Evolutionary conservation across 2,888 invertebrate species (phyloP).

Genomic region (Dasysyrphus tricinctus): DNA sequence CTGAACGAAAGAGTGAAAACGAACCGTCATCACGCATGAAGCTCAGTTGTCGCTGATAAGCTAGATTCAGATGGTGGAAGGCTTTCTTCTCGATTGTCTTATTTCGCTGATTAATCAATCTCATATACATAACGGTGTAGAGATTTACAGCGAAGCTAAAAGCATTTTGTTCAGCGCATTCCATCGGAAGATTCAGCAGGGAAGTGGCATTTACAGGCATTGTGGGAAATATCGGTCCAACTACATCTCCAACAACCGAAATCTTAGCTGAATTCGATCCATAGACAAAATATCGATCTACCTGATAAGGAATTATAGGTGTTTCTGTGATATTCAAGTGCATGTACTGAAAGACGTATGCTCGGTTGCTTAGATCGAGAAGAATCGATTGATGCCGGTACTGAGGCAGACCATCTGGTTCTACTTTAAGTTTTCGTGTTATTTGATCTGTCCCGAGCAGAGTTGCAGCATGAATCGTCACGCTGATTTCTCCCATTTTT

Average conservation of each 20-base stretch:
- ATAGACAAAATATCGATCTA: constrained; percentile 93
- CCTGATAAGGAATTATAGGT: constrained; percentile 93
- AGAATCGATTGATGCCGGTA: constrained; percentile 94
- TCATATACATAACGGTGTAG: constrained; percentile 93
- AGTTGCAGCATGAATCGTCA: constrained; percentile 89
- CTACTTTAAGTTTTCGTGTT: constrained; percentile 87
- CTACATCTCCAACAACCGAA: constrained; percentile 92
- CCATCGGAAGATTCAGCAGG: constrained; percentile 90
- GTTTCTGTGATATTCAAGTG: constrained; percentile 96
- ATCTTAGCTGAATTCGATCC: constrained; percentile 92
- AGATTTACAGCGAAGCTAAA: constrained; percentile 97
- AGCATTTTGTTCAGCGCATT: constrained; percentile 95
- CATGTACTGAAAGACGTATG: constrained; percentile 95
- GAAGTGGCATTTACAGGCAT: constrained; percentile 95
- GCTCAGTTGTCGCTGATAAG: constrained; percentile 93
- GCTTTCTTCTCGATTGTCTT: constrained; percentile 89
- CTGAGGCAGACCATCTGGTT: constrained; percentile 94
- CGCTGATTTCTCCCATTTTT: constrained; percentile 87
- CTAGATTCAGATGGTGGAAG: constrained; percentile 92
- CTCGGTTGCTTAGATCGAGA: constrained; percentile 93
- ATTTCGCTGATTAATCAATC: constrained; percentile 92
- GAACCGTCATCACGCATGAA: constrained; percentile 95
- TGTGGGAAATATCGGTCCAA: constrained; percentile 93
- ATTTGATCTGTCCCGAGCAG: constrained; percentile 88
- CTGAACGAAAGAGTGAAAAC: constrained; percentile 93